phyloP scores from a whole-genome alignment of 2,888 invertebrate genomes.

The Petrophora chlorosata region DNA sequence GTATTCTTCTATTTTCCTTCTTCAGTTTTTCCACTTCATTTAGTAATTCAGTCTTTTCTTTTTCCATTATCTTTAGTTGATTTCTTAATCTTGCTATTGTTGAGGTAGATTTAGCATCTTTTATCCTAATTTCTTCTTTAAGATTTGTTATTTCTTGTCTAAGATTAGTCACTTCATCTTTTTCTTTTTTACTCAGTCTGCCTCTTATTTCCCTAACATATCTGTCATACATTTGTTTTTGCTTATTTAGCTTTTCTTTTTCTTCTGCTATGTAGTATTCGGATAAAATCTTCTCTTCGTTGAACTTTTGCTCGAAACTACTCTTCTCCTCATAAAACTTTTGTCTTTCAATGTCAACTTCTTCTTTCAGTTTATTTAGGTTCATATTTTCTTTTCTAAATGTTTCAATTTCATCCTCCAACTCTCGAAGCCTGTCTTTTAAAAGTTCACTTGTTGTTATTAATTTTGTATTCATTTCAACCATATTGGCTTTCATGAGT shows the following conservation, averaged over 20 bases:
- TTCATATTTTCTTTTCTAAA: slow-evolving; percentile 79
- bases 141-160: slow-evolving; percentile 86
- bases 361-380: slow-evolving; percentile 81
- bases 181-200: slow-evolving; percentile 86
- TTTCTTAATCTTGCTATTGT: slow-evolving; percentile 89
- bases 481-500: slow-evolving; percentile 65
- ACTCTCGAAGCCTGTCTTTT: slow-evolving; percentile 85
- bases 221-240: slow-evolving; percentile 86
- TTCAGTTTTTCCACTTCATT: slow-evolving; percentile 87
- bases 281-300: slow-evolving; percentile 86
- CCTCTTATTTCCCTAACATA: slow-evolving; percentile 88
- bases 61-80: slow-evolving; percentile 88
- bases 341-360: slow-evolving; percentile 85
- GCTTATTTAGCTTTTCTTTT: slow-evolving; percentile 86
- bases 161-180: slow-evolving; percentile 86
- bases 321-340: slow-evolving; percentile 85
- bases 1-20: slow-evolving; percentile 86
- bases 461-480: slow-evolving; percentile 75
- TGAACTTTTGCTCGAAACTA: slow-evolving; percentile 82
- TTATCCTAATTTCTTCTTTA: slow-evolving; percentile 87
- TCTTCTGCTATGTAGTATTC: slow-evolving; percentile 88
- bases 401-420: slow-evolving; percentile 86
- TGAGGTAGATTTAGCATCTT: slow-evolving; percentile 89
- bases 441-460: slow-evolving; percentile 84
- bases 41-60: slow-evolving; percentile 86